Percentiles rank a stretch among this genome's conserved stretches.
These are phyloP conservation scores for Chlamydotis undulata DNA, from an alignment of 2,113 vertebrate genomes.

Conservation along the genomic window DNA sequence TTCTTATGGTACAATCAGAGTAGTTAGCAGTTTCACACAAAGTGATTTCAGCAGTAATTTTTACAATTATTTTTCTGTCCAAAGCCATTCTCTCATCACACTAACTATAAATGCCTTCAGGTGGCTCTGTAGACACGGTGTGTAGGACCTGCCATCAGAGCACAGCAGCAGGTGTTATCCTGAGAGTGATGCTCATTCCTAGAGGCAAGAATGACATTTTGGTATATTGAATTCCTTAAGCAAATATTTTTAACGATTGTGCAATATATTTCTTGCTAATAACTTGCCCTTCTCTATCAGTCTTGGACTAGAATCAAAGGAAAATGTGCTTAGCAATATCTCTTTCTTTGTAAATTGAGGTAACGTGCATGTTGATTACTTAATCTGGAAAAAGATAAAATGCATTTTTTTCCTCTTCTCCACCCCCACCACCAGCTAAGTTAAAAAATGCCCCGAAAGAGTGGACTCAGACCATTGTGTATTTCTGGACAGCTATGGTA, in stretches of 20 bases:
- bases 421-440: accelerated
- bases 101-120: not conserved
- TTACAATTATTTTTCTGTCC: conserved; percentile 24
- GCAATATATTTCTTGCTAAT: not conserved
- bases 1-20: not conserved
- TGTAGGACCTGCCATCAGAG: not conserved
- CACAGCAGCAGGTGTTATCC: conserved; percentile 15
- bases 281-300: not conserved
- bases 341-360: not conserved
- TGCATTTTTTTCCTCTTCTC: not conserved
- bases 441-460: not conserved
- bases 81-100: conserved; percentile 7
- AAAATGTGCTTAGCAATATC: not conserved
- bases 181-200: not conserved
- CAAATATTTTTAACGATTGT: conserved; percentile 31
- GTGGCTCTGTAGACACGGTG: not conserved
- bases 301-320: not conserved
- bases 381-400: not conserved
- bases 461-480: not conserved
- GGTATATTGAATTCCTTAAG: conserved; percentile 5
- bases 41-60: not conserved
- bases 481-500: not conserved
- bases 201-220: conserved; percentile 13
- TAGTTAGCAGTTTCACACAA: conserved; percentile 2
- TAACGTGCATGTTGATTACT: not conserved